Base-by-base conservation (phyloP, 2,113 vertebrate species). In the Vireo altiloquus region DNA sequence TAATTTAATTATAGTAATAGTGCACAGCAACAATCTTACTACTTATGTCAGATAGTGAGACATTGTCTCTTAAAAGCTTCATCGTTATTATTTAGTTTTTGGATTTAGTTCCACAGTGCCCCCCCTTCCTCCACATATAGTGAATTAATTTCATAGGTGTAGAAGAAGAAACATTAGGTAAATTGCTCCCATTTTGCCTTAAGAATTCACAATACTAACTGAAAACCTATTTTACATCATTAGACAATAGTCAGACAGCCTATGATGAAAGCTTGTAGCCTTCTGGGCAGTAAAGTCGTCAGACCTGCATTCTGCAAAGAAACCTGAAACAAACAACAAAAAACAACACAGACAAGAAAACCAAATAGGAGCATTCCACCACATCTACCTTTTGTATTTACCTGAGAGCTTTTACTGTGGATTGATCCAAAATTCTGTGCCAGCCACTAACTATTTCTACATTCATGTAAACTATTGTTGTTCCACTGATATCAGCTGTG, bases 1-100 rank as follows among this genome's bases (percentile, higher is more conserved):
- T 92, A 92, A 98, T 98, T 96, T 97, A 98, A 97, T 97, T 98
- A 97, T 92, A 97, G 96, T 96, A 97, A 96, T 97, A 97, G 95
- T 85, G 96, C 95, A 96, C 96, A 70, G 94, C 96, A 97, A 97
- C 94, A 97, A 96, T 96, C 94, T 95, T 96, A 96, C 92, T 97
- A 95, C 96, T 96, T 96, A 87, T 91, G 72, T 94, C 94, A 90
- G 90, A 95, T 92, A 75, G 85, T 95, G 92, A 98, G 97, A 97
- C 88, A 71, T 91, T 96, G 89, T 97, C 82, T 92, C 80, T 94
- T 95, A 96, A 97, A 98, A 96, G 93, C 95, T 89, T 97, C 95
- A 94, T 90, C 94, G 66, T 97, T 81, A 79, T 95, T 93, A 88
- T 93, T 96, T 95, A 56, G 56, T 21, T 96, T 87, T 92, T 90